A percentile compares a stretch with the other conserved stretches of the same genome.
Conservation (phyloP, 2,888 invertebrate species). For the Aricia artaxerxes region DNA sequence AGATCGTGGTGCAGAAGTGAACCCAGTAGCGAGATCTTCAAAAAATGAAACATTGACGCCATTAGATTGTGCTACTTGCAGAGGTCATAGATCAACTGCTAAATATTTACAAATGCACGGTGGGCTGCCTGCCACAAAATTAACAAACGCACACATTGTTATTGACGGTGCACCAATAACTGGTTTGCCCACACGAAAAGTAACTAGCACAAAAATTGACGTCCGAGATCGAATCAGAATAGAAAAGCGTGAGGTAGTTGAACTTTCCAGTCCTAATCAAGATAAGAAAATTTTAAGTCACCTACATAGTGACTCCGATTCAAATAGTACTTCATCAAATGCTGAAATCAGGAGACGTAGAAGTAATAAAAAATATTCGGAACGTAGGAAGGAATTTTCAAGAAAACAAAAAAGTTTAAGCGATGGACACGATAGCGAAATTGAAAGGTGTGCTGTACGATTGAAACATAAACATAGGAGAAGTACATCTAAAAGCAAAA, state of each 20-base stretch:
- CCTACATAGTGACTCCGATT: conserved; percentile 58
- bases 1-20: conserved; percentile 91
- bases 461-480: conserved; percentile 54
- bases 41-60: conserved; percentile 94
- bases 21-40: conserved; percentile 89
- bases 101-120: conserved; percentile 96
- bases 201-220: conserved; percentile 77
- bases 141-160: conserved; percentile 75
- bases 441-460: conserved; percentile 54
- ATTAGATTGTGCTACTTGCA: conserved; percentile 92
- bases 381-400: conserved; percentile 60
- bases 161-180: conserved; percentile 72
- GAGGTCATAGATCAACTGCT: conserved; percentile 93
- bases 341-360: conserved; percentile 61
- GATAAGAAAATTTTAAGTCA: conserved; percentile 54
- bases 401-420: conserved; percentile 73
- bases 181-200: conserved; percentile 68
- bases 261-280: conserved; percentile 67
- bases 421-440: conserved; percentile 74
- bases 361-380: conserved; percentile 56
- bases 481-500: conserved; percentile 55
- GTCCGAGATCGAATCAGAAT: conserved; percentile 74
- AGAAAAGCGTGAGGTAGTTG: conserved; percentile 75
- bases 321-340: conserved; percentile 71
- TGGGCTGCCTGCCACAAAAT: conserved; percentile 88